Evolutionary conservation across 2,888 invertebrate genomes (phyloP).

Genomic region (Drosophila borborema): DNA sequence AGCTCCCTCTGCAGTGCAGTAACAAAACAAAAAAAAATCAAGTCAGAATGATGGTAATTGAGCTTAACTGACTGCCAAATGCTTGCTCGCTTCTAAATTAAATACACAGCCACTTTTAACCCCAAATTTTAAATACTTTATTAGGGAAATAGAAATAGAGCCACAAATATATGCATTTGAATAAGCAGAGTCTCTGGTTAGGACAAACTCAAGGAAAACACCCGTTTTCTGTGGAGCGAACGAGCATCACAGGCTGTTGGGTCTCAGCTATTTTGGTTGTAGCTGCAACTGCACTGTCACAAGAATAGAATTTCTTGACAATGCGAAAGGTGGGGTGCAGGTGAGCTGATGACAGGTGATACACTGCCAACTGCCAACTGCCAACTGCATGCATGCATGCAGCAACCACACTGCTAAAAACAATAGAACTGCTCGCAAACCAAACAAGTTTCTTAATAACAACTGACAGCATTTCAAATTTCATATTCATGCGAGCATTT

Average conservation of each 20-base stretch:
- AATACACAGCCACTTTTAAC: too few relatives aligned
- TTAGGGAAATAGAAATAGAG: too few relatives aligned
- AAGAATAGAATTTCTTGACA: slow-evolving; percentile 23
- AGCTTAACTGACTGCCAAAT: not conserved
- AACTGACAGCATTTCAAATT: slow-evolving; percentile 49
- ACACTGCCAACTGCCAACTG: not conserved
- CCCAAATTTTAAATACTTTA: too few relatives aligned
- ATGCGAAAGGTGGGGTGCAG: not conserved
- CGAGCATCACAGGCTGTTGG: not conserved
- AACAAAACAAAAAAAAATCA: slow-evolving; percentile 3
- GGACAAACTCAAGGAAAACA: not conserved
- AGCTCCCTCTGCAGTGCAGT: slow-evolving; percentile 17
- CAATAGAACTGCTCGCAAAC: slow-evolving; percentile 45
- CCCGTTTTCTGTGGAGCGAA: not conserved
- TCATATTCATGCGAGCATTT: slow-evolving; percentile 25
- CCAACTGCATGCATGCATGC: not conserved
- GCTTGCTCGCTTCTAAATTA: not conserved
- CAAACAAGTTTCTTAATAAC: slow-evolving; percentile 51
- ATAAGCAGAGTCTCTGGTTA: not conserved
- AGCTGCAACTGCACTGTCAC: slow-evolving; percentile 30
- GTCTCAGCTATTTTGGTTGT: slow-evolving; percentile 30
- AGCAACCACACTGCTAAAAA: slow-evolving; percentile 20
- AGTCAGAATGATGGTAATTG: not conserved
- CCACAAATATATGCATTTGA: not conserved
- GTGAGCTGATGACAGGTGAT: slow-evolving; percentile 5